These are phyloP conservation scores for Drosophila multiciliata DNA, from an alignment of 2,888 invertebrate species.

Conservation along the genomic window DNA sequence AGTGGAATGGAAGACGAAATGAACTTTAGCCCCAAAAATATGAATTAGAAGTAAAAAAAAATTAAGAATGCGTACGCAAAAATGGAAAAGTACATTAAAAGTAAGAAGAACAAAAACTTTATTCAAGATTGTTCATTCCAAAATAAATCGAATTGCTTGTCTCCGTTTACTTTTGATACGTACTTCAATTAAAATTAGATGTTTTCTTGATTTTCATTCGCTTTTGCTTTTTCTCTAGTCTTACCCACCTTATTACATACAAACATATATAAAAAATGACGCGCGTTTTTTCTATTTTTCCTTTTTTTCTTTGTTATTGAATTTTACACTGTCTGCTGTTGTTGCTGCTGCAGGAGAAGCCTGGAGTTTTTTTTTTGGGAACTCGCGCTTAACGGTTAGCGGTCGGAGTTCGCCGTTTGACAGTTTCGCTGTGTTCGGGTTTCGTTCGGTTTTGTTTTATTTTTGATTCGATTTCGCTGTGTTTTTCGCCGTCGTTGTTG, in stretches of 20 bases:
- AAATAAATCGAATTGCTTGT: neutral
- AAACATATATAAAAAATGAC: neutral
- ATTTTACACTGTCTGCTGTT: neutral
- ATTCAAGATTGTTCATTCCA: neutral
- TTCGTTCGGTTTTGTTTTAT: constrained; percentile 29
- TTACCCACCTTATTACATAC: neutral
- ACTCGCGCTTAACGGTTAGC: constrained; percentile 1
- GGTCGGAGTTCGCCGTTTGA: constrained; percentile 16
- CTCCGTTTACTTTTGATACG: neutral
- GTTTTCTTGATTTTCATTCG: neutral
- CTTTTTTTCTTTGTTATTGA: neutral
- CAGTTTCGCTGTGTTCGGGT: constrained; percentile 38
- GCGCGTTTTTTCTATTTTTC: neutral
- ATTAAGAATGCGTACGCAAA: neutral
- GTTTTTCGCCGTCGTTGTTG: constrained; percentile 36
- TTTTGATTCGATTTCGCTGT: constrained; percentile 45
- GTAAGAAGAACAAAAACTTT: neutral
- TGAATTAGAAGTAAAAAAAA: neutral
- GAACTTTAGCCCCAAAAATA: neutral
- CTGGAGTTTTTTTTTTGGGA: constrained; percentile 1
- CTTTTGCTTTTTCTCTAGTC: neutral
- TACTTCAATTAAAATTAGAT: neutral
- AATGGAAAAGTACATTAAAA: neutral
- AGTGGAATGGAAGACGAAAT: neutral
- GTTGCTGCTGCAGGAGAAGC: constrained; percentile 16